Evolutionary conservation across 2,113 vertebrate genomes (phyloP), one percentile per base, ranked within the genome.

Genomic region (Cottus gobio): DNA sequence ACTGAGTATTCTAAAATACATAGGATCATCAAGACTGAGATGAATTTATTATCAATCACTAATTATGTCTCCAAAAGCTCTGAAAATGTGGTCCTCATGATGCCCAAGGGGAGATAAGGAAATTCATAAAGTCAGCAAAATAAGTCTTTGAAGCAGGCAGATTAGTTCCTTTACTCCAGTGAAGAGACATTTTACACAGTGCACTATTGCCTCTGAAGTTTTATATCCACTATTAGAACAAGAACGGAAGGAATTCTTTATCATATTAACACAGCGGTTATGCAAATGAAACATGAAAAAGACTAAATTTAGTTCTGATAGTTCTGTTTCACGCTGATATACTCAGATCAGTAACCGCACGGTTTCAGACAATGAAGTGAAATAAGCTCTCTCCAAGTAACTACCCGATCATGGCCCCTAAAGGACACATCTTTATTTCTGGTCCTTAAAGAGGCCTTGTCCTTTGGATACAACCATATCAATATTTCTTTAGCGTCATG

Each of bases 51-150:
- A 71, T 75, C 28, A 62, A 52, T 63, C 31, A 60, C 36, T 42
- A 42, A 68, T 42, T 31, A 39, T n/a, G 11, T 50, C 16, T 68
- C 48, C 42, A 72, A 71, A 81, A 63, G 46, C 22, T 37, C 28
- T n/a, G 7, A 68, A 63, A 73, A 64, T 69, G 22, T 36, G 28
- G n/a, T 52, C 11, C 12, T 61, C 46, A 63, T 61, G 52, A 36
- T 28, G 70, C 70, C 39, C 54, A 26, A 13, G n/a, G 28, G 71
- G 26, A 44, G 76, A 84, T 79, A 61, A 61, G 24, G 15, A 62
- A 71, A 71, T 44, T 80, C 15, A 74, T 48, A 6, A 73, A 73
- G 22, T 77, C 24, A 83, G 28, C 65, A 13, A 36, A 62, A 62
- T 63, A 26, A 58, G 39, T 61, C 58, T 48, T 30, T 69, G 18